Percentiles rank a stretch among this genome's conserved stretches.
Evolutionary conservation across 2,888 invertebrate genomes (phyloP).

Genomic region (Cryptops parisi): DNA sequence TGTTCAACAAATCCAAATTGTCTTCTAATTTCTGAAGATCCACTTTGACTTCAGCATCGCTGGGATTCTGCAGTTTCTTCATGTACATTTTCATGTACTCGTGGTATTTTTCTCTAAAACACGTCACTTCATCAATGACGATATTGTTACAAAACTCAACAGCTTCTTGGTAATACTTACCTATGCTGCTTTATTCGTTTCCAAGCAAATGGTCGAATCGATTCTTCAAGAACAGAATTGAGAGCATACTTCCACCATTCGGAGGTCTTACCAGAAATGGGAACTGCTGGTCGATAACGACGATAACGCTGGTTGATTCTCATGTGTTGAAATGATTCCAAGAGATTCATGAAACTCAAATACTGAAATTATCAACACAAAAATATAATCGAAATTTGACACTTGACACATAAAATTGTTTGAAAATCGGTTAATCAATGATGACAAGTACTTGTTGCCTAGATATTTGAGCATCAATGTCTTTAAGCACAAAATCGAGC

Average conservation of each 20-base stretch:
- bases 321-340: constrained; percentile 40
- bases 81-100: constrained; percentile 55
- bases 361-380: constrained; percentile 37
- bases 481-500: constrained; percentile 34
- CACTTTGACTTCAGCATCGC: constrained; percentile 54
- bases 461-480: constrained; percentile 56
- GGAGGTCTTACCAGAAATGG: constrained; percentile 42
- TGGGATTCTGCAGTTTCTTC: constrained; percentile 51
- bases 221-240: constrained; percentile 51
- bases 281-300: constrained; percentile 45
- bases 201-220: constrained; percentile 61
- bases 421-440: too few species aligned
- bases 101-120: constrained; percentile 49
- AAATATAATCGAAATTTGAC: not conserved
- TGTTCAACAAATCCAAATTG: constrained; percentile 52
- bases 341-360: constrained; percentile 38
- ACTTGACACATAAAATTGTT: not conserved
- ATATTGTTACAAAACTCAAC: too few species aligned
- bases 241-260: constrained; percentile 66
- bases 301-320: constrained; percentile 51
- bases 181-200: constrained; percentile 50
- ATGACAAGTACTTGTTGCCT: constrained; percentile 43
- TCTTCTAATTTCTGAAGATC: constrained; percentile 63
- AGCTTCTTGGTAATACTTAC: too few species aligned
- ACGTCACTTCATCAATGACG: too few species aligned